These are phyloP conservation scores for Caenorhabditis panamensis DNA, from an alignment of 2,888 invertebrate genomes.

Conservation along the genomic window DNA sequence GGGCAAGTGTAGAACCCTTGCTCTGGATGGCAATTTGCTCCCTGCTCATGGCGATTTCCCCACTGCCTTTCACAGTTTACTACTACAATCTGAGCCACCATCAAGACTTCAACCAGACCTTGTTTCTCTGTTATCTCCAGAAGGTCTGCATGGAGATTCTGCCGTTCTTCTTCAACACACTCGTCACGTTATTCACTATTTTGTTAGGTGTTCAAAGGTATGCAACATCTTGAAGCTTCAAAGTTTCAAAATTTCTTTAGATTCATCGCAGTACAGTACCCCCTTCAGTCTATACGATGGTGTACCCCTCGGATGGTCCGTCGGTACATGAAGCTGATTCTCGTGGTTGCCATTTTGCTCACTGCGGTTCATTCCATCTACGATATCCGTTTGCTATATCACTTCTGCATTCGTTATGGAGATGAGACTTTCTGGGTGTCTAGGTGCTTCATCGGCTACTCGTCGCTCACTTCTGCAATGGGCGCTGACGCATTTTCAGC, in stretches of 20 bases:
- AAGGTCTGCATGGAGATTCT: slow-evolving; percentile 74
- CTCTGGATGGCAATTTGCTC: slow-evolving; percentile 73
- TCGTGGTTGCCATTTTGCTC: slow-evolving; percentile 60
- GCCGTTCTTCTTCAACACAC: slow-evolving; percentile 74
- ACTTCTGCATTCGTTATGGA: slow-evolving; percentile 67
- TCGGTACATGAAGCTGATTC: slow-evolving; percentile 59
- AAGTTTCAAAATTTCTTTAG: slow-evolving; percentile 32
- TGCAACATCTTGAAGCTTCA: neutral
- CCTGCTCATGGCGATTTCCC: slow-evolving; percentile 69
- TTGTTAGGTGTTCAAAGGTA: slow-evolving; percentile 71
- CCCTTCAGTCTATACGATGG: slow-evolving; percentile 69
- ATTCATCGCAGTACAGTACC: slow-evolving; percentile 73
- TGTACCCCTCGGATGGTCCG: slow-evolving; percentile 67
- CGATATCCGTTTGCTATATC: slow-evolving; percentile 68
- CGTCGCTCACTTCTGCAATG: slow-evolving; percentile 58
- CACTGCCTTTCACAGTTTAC: slow-evolving; percentile 73
- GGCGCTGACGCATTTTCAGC: slow-evolving; percentile 62
- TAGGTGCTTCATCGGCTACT: slow-evolving; percentile 70
- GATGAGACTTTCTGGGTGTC: slow-evolving; percentile 67
- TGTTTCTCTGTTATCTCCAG: slow-evolving; percentile 68
- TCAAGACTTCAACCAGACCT: slow-evolving; percentile 65
- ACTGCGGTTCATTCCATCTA: slow-evolving; percentile 64
- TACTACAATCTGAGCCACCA: slow-evolving; percentile 70
- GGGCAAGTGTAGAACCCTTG: slow-evolving; percentile 70
- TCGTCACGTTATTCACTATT: slow-evolving; percentile 72